Base-by-base conservation (phyloP, 1,140 invertebrate genomes). In the Homalodisca vitripennis region DNA sequence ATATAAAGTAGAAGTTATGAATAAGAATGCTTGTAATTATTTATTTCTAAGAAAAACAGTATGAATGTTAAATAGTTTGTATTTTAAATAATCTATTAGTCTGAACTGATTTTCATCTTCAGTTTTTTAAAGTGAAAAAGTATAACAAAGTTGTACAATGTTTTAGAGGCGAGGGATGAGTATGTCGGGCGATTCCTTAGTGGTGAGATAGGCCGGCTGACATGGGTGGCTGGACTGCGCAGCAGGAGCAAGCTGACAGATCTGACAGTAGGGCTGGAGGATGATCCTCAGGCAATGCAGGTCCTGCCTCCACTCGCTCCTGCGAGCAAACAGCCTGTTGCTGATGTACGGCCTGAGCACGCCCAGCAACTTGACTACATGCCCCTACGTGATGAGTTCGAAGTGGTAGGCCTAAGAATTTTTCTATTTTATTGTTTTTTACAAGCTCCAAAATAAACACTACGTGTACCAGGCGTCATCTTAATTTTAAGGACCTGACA, bases 311-410 rank as follows among this genome's bases (percentile, higher is more conserved):
- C 92, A 51, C 89, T 86, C 14, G 87, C 83, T 76, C 86, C 91
- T 26, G 88, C 89, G 22, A 85, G 87, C 6, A 80, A 86, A 67
- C 80, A 96, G 66, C 90, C 92, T 34, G 89, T 90, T 0, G 77
- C 94, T 29, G 92, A 95, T 73, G 86, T 95, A 47, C 88, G 88
- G 34, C 73, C 83, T 10, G 91, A 95, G 76, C 94, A 98, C 82
- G 91, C 94, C 66, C 84, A 89, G 64, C 87, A 93, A 77, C 80
- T 84, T 47, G 94, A 94, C n/a, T 98, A 97, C 75, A 96, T 97
- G 92, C 92, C 94, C 17, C 91, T 94, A 77, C 85, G 95, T 77
- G 95, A 98, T 86, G 95, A 98, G 79, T 98, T 96, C 85, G 95
- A 98, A 85, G 88, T 92, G 79, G 92, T 91, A 80, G 76, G 72